A percentile compares a stretch with the other conserved stretches of the same genome.
Evolutionary conservation across 2,888 invertebrate genomes (phyloP).

Genomic region (Drosophila multiciliata): DNA sequence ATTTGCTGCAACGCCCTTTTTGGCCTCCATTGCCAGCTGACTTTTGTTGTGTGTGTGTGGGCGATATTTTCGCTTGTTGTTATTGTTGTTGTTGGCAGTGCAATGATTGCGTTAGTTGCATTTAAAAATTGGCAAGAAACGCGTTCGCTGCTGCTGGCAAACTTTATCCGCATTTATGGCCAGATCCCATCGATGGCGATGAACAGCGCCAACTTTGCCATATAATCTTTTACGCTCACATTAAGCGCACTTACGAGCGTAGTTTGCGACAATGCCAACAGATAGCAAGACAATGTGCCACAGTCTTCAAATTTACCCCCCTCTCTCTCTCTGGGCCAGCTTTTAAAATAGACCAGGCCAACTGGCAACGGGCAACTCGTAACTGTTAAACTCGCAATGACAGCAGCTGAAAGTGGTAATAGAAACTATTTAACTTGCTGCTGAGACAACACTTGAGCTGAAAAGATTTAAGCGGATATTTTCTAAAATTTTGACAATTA

Average conservation of each 20-base stretch:
- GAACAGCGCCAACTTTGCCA: constrained; percentile 70
- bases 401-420: constrained; percentile 53
- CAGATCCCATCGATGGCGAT: constrained; percentile 33
- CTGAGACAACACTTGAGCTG: background rate
- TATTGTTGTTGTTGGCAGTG: constrained; percentile 52
- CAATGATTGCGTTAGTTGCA: constrained; percentile 71
- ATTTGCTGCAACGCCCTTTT: background rate
- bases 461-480: background rate
- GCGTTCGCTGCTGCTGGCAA: constrained; percentile 62
- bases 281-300: constrained; percentile 42
- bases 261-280: constrained; percentile 41
- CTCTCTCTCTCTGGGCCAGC: constrained; percentile 32
- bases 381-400: constrained; percentile 42
- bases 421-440: constrained; percentile 20
- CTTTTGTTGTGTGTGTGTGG: constrained; percentile 39
- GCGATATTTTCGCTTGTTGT: constrained; percentile 44
- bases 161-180: constrained; percentile 63
- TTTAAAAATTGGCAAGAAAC: constrained; percentile 80
- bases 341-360: constrained; percentile 44
- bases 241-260: constrained; percentile 72
- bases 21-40: background rate
- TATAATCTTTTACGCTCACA: constrained; percentile 77
- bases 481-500: too few species aligned
- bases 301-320: background rate
- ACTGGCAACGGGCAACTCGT: constrained; percentile 19